Evolutionary conservation across 1,140 invertebrate genomes (phyloP), one percentile per base, ranked within the genome.

Genomic region (Brachionus calyciflorus): DNA sequence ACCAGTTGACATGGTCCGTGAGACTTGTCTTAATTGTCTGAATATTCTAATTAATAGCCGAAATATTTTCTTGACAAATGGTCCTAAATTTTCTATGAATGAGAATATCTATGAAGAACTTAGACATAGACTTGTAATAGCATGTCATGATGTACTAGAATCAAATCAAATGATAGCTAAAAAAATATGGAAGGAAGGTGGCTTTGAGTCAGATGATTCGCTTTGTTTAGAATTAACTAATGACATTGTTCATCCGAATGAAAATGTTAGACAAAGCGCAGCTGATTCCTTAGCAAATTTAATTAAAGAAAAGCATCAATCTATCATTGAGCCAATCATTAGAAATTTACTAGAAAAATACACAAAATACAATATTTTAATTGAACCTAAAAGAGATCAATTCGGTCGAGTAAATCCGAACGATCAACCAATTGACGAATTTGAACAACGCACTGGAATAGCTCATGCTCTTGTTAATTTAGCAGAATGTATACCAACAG

Each of bases 341-440:
- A 84, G 89, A 33, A 84, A 85, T 68, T 83, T 96, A 21, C 86
- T 93, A 21, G 82, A 88, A 19, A 86, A 92, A 17, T 98, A 97
- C 82, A 85, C 89, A 30, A 89, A 92, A 73, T 17, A 78, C 57
- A 81, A 82, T 28, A 81, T 91, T 88, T 88, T 94, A 86, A 91
- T 93, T 78, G 92, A 92, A 14, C 91, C 92, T 4, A 90, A 91
- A 82, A 83, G 93, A 55, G 94, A 98, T 84, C 89, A 91, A 82
- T 94, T 98, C 86, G 94, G 94, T 41, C 89, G 96, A 51, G 89
- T 93, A 79, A 86, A 94, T 17, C 89, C 90, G 80, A 90, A 92
- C 79, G 89, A 91, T 37, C 79, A 80, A 14, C 12, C 21, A 19
- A 87, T 92, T 46, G 94, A 97, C 84, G 89, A 89, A 78, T 98